Evolutionary conservation across 2,888 invertebrate genomes (phyloP).

Genomic region (Ephialtes manifestator): DNA sequence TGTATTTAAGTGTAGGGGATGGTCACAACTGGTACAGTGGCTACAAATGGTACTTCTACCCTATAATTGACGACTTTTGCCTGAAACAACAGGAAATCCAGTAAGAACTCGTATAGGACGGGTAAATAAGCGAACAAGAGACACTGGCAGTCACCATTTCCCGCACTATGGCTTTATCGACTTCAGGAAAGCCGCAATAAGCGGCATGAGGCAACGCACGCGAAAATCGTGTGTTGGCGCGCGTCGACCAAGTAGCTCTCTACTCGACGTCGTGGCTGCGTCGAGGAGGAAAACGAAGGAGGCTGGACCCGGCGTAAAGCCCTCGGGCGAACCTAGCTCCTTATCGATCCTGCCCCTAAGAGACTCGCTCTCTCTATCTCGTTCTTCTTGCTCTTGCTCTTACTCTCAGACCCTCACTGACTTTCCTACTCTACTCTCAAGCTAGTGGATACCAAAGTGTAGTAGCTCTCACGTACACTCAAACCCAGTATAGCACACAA

Average conservation of each 20-base stretch:
- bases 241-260: constrained; percentile 42
- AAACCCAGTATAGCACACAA: constrained; percentile 13
- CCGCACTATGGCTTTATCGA: constrained; percentile 42
- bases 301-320: constrained; percentile 82
- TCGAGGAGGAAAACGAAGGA: constrained; percentile 78
- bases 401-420: constrained; percentile 28
- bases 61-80: neutral
- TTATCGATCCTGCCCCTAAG: constrained; percentile 85
- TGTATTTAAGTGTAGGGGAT: no score
- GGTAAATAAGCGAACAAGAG: constrained; percentile 1
- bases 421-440: constrained; percentile 43
- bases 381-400: constrained; percentile 53
- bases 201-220: constrained; percentile 40
- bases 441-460: constrained; percentile 57
- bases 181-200: constrained; percentile 68
- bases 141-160: constrained; percentile 51
- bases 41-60: no score
- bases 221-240: constrained; percentile 70
- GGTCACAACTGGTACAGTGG: no score
- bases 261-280: constrained; percentile 62
- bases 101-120: neutral
- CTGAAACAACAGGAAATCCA: neutral
- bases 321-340: constrained; percentile 83
- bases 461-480: constrained; percentile 51
- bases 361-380: constrained; percentile 74